These are phyloP conservation scores for Sinhomidia bicolor DNA, from an alignment of 2,888 invertebrate genomes.

Conservation along the genomic window DNA sequence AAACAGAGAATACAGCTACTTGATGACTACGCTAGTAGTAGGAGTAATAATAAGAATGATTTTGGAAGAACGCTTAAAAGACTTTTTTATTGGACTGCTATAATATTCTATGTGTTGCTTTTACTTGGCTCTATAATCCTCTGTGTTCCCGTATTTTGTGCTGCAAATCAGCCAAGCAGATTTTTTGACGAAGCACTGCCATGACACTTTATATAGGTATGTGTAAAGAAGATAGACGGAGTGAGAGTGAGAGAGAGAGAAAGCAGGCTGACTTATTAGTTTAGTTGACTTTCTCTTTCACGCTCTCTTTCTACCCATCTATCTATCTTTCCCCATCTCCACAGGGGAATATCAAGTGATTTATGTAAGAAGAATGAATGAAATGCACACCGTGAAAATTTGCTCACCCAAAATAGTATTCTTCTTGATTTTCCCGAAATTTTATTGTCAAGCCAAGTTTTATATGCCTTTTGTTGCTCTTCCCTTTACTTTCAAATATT, in stretches of 20 bases:
- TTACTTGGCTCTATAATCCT: constrained; percentile 27
- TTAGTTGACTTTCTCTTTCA: neutral
- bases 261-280: constrained; percentile 10
- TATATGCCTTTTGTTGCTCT: constrained; percentile 4
- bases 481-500: neutral
- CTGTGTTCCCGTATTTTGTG: constrained; percentile 15
- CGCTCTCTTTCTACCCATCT: neutral
- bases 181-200: constrained; percentile 1
- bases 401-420: neutral
- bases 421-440: neutral
- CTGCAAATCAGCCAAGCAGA: constrained; percentile 16
- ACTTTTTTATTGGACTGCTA: constrained; percentile 28
- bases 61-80: constrained; percentile 16
- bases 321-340: neutral
- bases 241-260: too few relatives aligned
- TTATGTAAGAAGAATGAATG: constrained; percentile 23
- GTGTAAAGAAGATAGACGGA: too few relatives aligned
- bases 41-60: constrained; percentile 9
- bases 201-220: neutral
- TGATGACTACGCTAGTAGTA: too few relatives aligned
- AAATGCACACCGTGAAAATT: constrained; percentile 33
- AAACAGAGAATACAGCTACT: too few relatives aligned
- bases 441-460: neutral
- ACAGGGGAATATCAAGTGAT: constrained; percentile 21
- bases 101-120: neutral